A percentile compares a stretch with the other conserved stretches of the same genome.
These are phyloP conservation scores for Phaetusa simplex DNA, from an alignment of 2,113 vertebrate genomes.

Conservation along the genomic window DNA sequence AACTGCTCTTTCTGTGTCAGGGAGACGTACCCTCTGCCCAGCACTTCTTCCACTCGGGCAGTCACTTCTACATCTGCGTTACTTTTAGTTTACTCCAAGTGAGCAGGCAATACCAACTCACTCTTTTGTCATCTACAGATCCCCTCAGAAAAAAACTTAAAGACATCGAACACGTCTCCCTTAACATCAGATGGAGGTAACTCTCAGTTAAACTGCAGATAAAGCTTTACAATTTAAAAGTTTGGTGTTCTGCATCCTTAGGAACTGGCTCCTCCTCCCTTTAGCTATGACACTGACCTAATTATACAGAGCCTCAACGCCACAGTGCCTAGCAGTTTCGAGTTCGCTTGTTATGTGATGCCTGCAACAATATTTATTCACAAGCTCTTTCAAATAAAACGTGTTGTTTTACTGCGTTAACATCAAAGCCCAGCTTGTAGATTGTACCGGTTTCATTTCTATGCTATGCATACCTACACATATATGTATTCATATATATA, in stretches of 20 bases:
- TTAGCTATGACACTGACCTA: slow-evolving; percentile 14
- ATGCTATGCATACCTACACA: not conserved
- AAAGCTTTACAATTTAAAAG: not conserved
- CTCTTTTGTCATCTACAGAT: not conserved
- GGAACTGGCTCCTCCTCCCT: not conserved
- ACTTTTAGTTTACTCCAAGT: not conserved
- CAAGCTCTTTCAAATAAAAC: slow-evolving; percentile 17
- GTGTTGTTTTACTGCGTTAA: not conserved
- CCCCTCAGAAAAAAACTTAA: not conserved
- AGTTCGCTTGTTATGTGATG: slow-evolving; percentile 8
- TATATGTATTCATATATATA: not conserved
- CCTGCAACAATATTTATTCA: slow-evolving; percentile 46
- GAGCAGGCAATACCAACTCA: not conserved
- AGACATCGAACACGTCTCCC: not conserved
- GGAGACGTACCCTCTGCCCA: not conserved
- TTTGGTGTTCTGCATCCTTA: not conserved
- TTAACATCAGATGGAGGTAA: not conserved
- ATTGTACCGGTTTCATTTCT: not conserved
- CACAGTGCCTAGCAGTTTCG: not conserved
- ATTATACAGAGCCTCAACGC: not conserved
- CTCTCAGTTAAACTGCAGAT: not conserved
- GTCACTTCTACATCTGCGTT: not conserved
- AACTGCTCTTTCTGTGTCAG: not conserved
- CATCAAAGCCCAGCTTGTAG: slow-evolving; percentile 37
- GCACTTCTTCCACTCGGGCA: not conserved